Evolutionary conservation across 2,888 invertebrate species (phyloP).

Genomic region (Mycalesis mineus): DNA sequence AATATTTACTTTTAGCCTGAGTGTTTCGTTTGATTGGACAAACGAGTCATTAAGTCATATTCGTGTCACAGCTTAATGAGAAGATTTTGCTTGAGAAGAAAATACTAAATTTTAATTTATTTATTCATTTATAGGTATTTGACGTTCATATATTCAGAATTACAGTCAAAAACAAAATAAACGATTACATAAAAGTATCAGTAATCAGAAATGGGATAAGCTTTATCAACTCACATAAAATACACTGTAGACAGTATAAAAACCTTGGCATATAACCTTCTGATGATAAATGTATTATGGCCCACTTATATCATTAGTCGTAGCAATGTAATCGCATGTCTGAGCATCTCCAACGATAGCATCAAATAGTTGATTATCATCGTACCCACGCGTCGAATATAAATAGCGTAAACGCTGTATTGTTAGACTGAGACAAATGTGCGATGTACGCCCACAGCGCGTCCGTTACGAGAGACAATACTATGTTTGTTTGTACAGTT

Average conservation of each 20-base stretch:
- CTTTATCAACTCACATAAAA: not conserved
- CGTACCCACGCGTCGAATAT: conserved; percentile 59
- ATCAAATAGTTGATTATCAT: conserved; percentile 53
- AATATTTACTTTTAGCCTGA: too few species aligned
- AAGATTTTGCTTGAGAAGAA: too few species aligned
- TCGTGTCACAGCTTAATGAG: too few species aligned
- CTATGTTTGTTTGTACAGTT: conserved; percentile 49
- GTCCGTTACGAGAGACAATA: conserved; percentile 44
- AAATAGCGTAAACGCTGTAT: conserved; percentile 69
- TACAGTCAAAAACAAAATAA: not conserved
- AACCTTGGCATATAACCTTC: not conserved
- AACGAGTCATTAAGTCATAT: too few species aligned
- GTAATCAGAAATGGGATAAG: not conserved
- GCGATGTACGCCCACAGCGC: conserved; percentile 57
- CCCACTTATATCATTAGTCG: conserved; percentile 12
- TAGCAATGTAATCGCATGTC: conserved; percentile 20
- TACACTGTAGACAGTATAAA: not conserved
- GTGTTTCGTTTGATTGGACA: too few species aligned
- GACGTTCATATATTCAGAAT: not conserved
- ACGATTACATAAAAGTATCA: too few species aligned
- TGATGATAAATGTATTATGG: conserved; percentile 3
- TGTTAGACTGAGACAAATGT: conserved; percentile 70
- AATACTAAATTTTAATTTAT: too few species aligned
- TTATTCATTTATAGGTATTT: too few species aligned
- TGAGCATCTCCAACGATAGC: conserved; percentile 38